Evolutionary conservation across 2,888 invertebrate species (phyloP).

Genomic region (Calliphora vomitoria): DNA sequence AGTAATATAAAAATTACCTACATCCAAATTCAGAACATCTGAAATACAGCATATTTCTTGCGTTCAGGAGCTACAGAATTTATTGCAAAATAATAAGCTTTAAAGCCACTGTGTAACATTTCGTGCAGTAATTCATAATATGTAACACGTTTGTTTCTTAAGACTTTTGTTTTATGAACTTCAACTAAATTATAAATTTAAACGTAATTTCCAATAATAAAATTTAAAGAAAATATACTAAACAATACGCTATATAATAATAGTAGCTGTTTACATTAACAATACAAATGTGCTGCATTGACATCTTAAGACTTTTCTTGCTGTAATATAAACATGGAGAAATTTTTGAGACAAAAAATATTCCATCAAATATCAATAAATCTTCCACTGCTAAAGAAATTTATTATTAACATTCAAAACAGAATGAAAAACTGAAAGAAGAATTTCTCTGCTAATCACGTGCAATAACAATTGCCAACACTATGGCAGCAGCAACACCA

Average conservation of each 20-base stretch:
- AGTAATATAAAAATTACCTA: too few relatives aligned
- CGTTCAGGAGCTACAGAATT: too few relatives aligned
- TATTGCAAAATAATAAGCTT: too few relatives aligned
- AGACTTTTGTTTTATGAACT: conserved; percentile 21
- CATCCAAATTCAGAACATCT: too few relatives aligned
- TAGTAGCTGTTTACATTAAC: too few relatives aligned
- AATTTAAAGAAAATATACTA: too few relatives aligned
- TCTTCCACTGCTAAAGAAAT: conserved; percentile 37
- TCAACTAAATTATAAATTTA: neutral
- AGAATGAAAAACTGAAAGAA: conserved; percentile 16
- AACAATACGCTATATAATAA: too few relatives aligned
- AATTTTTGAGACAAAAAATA: neutral
- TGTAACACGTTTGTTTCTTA: neutral
- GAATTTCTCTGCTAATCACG: conserved; percentile 46
- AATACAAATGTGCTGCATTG: too few relatives aligned
- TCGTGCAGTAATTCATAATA: too few relatives aligned
- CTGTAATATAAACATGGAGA: neutral
- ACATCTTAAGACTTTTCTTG: too few relatives aligned
- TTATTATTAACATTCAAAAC: conserved; percentile 47
- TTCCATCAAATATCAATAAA: conserved; percentile 34
- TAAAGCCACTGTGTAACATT: neutral
- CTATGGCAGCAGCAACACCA: neutral
- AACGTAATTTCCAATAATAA: conserved; percentile 24
- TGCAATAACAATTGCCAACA: conserved; percentile 36
- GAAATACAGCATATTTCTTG: too few relatives aligned